Percentiles rank a stretch among this genome's conserved stretches.
These are phyloP conservation scores for Tetramorium alpestre DNA, from an alignment of 1,140 invertebrate species.

Conservation along the genomic window DNA sequence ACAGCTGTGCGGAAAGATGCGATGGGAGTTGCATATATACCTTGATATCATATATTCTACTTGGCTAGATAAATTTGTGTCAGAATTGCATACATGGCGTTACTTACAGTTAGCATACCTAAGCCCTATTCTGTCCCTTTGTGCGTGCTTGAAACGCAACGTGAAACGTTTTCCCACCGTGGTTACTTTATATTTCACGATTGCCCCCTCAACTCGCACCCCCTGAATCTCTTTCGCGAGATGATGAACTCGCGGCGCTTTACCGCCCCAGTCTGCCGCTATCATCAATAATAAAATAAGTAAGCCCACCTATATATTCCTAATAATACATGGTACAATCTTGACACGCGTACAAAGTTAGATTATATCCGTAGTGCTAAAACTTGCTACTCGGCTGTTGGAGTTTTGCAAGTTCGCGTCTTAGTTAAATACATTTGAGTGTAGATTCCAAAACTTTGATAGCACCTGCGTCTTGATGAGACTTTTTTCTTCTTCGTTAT, in stretches of 20 bases:
- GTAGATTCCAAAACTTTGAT: constrained; percentile 45
- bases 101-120: constrained; percentile 30
- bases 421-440: constrained; percentile 53
- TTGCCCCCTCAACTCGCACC: constrained; percentile 15
- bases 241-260: constrained; percentile 67
- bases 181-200: constrained; percentile 68
- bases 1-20: background rate
- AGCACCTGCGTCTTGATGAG: constrained; percentile 2
- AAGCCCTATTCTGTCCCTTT: constrained; percentile 34
- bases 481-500: constrained; percentile 26
- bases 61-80: constrained; percentile 49
- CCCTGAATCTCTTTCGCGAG: constrained; percentile 50
- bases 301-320: constrained; percentile 39
- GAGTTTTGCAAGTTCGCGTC: constrained; percentile 33
- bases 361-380: constrained; percentile 64
- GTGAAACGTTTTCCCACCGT: constrained; percentile 3
- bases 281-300: constrained; percentile 63
- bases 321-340: constrained; percentile 73
- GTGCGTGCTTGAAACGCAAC: constrained; percentile 1
- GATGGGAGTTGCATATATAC: background rate
- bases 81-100: constrained; percentile 12
- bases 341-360: constrained; percentile 65
- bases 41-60: constrained; percentile 22
- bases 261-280: background rate
- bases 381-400: constrained; percentile 52